Evolutionary conservation across 1,140 invertebrate species (phyloP).

Genomic region (Leptinotarsa defecta): DNA sequence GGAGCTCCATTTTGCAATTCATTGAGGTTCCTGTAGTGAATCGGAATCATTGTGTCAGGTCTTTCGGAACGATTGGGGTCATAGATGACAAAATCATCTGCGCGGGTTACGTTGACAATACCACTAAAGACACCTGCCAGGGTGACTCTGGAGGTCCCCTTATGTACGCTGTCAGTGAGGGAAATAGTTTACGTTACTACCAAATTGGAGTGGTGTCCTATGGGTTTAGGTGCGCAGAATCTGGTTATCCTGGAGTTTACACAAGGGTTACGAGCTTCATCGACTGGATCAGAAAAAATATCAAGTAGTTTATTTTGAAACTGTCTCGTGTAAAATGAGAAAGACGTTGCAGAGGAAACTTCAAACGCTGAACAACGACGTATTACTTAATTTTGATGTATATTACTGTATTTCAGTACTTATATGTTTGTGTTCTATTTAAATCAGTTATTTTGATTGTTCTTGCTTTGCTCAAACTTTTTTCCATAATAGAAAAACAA

Average conservation of each 20-base stretch:
- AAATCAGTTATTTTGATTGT: too few relatives aligned
- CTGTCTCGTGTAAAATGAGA: background rate
- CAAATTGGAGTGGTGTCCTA: constrained; percentile 76
- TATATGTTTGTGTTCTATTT: too few relatives aligned
- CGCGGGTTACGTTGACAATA: constrained; percentile 72
- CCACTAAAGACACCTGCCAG: constrained; percentile 80
- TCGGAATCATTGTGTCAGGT: constrained; percentile 64
- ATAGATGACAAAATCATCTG: constrained; percentile 74
- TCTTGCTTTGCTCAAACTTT: too few relatives aligned
- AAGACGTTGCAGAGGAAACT: too few relatives aligned
- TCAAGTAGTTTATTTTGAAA: constrained; percentile 35
- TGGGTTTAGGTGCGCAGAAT: constrained; percentile 73
- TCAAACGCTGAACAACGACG: too few relatives aligned
- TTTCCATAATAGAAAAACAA: too few relatives aligned
- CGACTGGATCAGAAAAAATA: constrained; percentile 64
- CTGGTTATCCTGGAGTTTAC: constrained; percentile 78
- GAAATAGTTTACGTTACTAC: constrained; percentile 50
- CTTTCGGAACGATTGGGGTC: constrained; percentile 62
- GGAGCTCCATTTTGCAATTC: constrained; percentile 66
- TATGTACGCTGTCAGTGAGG: constrained; percentile 64
- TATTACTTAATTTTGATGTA: too few relatives aligned
- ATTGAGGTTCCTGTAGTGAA: constrained; percentile 72
- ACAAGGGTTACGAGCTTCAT: constrained; percentile 69
- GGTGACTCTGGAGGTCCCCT: constrained; percentile 86
- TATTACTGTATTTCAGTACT: too few relatives aligned